These are phyloP conservation scores for Colletes gigas DNA, from an alignment of 1,140 invertebrate species.

Conservation along the genomic window DNA sequence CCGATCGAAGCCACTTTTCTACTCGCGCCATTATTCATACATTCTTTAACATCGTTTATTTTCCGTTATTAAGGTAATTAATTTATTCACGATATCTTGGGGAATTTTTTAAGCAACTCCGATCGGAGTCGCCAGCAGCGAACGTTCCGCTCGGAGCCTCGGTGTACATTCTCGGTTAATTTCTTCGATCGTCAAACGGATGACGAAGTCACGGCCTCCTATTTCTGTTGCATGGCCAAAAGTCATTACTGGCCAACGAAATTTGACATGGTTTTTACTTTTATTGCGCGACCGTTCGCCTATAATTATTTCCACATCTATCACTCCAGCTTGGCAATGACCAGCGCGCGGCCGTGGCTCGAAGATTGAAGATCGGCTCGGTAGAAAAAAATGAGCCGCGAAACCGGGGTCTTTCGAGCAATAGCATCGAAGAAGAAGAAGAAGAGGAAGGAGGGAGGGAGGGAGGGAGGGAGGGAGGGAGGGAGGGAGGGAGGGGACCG, in stretches of 20 bases:
- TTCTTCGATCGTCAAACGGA: conserved; percentile 37
- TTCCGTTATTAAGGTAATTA: no score
- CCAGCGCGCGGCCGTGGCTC: conserved; percentile 60
- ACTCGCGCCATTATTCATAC: no score
- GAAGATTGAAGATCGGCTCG: conserved; percentile 76
- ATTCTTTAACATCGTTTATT: no score
- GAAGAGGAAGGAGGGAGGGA: conserved; percentile 20
- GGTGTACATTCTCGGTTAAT: no score
- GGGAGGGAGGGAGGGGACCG: conserved; percentile 32
- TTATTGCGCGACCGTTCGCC: conserved; percentile 77
- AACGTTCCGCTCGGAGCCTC: no score
- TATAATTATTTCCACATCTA: conserved; percentile 82
- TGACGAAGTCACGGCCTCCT: conserved; percentile 37
- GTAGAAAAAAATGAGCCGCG: conserved; percentile 70
- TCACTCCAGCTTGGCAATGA: conserved; percentile 71
- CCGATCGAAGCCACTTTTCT: no score
- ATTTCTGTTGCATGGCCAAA: conserved; percentile 74
- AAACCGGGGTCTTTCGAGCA: conserved; percentile 69
- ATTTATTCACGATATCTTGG: no score
- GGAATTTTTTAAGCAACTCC: no score
- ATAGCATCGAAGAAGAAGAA: conserved; percentile 59
- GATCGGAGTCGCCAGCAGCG: no score
- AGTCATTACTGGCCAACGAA: conserved; percentile 77
- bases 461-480: conserved; percentile 14
- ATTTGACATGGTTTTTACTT: conserved; percentile 80